Evolutionary conservation across 2,888 invertebrate species (phyloP), one percentile per base, ranked within the genome.

Genomic region (Ommatoiulus sabulosus): DNA sequence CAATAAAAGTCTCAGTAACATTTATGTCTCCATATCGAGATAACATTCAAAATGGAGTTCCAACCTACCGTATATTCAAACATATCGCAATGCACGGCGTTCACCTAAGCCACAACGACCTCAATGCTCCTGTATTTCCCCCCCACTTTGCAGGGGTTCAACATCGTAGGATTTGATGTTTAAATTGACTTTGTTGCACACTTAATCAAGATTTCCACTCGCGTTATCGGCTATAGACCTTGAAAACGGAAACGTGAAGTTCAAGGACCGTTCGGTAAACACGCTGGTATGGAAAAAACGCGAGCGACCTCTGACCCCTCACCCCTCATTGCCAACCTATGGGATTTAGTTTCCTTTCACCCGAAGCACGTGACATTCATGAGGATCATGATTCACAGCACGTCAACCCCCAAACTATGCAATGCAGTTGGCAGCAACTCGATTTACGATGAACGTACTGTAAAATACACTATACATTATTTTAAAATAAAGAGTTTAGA

Each of bases 241-340:
- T 72, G 72, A 72, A 72, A 72, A 72, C 72, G 72, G 72, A 72
- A 72, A 72, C 72, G 63, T 63, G 72, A 72, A 72, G 72, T 72
- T 72, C 72, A 72, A 72, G 72, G 72, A 72, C 72, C 72, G 20
- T 72, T 8, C 24, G 20, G 72, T 72, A 72, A 72, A 72, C 72
- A 72, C 24, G 72, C 24, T 24, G 72, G 8, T 24, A 72, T 72
- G 72, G 24, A 72, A 24, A 10, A 20, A 1, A 20, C 7, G 24
- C 6, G 24, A 6, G 0, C 20, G 20, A 72, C 72, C 72, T 7
- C 20, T 72, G 72, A 72, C 46, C 46, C 46, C 46, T n/a, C 46
- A n/a, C 72, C 20, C 7, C 72, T 72, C 10, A 10, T n/a, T 72
- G 46, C 12, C 24, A 72, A 2, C 7, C 72, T 20, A 24, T n/a